phyloP scores from a whole-genome alignment of 2,888 invertebrate species.

The Archips crataeganus region DNA sequence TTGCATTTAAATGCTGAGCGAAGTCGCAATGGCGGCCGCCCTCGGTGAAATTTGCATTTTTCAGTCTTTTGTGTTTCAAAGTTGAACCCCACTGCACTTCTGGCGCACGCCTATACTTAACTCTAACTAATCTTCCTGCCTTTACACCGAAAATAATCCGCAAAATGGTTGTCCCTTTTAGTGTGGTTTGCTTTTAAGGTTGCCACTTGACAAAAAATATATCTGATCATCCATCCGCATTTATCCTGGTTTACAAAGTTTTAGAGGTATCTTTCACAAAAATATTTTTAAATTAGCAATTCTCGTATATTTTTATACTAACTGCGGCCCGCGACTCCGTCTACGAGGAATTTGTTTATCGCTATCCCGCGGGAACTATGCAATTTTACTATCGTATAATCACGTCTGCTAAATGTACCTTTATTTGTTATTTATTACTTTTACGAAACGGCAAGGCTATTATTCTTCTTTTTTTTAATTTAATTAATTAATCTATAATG shows the following conservation, averaged over 20 bases:
- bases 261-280: background rate
- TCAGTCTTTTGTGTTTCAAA: conserved; percentile 63
- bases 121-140: conserved; percentile 15
- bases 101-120: conserved; percentile 16
- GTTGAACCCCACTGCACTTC: conserved; percentile 54
- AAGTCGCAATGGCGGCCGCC: conserved; percentile 54
- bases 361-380: no score
- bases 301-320: no score
- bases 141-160: background rate
- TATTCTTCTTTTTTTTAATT: no score
- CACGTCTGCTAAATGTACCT: no score
- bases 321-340: no score
- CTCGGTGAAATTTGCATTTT: conserved; percentile 69
- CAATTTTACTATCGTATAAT: no score
- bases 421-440: no score
- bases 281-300: background rate
- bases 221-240: no score
- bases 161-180: background rate
- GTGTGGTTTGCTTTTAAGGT: background rate
- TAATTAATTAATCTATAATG: no score
- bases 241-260: no score
- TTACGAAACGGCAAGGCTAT: no score
- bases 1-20: conserved; percentile 74
- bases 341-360: no score
- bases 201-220: background rate